Base-by-base conservation (phyloP, 2,797 vertebrate species). In the Karalla daura region DNA sequence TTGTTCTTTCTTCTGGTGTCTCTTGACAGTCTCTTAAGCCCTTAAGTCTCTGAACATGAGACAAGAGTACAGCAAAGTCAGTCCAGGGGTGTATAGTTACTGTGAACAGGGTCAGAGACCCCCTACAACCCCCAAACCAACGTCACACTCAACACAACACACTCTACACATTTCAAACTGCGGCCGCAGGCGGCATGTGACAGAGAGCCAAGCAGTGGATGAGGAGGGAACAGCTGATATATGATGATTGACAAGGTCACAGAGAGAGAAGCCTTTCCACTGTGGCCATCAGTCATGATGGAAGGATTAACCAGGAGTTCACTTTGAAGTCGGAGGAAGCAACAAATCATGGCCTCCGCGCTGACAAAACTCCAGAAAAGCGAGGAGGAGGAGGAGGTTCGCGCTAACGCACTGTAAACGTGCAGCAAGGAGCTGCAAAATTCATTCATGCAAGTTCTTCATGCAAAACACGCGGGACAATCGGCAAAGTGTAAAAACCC, bases 51-150 rank as follows among this genome's bases (percentile, higher is more conserved):
- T 58, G 74, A 90, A 87, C 83, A 79, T 80, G 84, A 89, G 78
- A 86, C 84, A 63, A 50, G 70, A 83, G 85, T 25, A 83, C 81
- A 89, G 82, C 58, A 76, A 89, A 89, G 78, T 61, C 84, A 3
- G 3, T 74, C 30, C 51, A 20, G 14, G 20, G 81, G 86, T 91
- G 72, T 87, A 84, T 74, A 67, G 76, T 91, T 90, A 90, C 89
- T 36, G 51, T 63, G 59, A 79, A 60, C 32, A 59, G 80, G 71
- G 76, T 85, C 78, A 83, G 1, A 28, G 46, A 58, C 52, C 70
- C 67, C 20, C 23, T 43, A n/a, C 9, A 27, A 23, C 56, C 52
- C 46, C 61, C 64, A 8, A 25, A 56, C 60, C 47, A 27, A 52
- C 51, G 62, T 78, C 79, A 79, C 44, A 58, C 73, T 66, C 66